Percentiles rank a stretch among this genome's conserved stretches.
These are phyloP conservation scores for Trichoplax adhaerens DNA, from an alignment of 37 sponge, comb jelly and placozoan species.

Conservation along the genomic window DNA sequence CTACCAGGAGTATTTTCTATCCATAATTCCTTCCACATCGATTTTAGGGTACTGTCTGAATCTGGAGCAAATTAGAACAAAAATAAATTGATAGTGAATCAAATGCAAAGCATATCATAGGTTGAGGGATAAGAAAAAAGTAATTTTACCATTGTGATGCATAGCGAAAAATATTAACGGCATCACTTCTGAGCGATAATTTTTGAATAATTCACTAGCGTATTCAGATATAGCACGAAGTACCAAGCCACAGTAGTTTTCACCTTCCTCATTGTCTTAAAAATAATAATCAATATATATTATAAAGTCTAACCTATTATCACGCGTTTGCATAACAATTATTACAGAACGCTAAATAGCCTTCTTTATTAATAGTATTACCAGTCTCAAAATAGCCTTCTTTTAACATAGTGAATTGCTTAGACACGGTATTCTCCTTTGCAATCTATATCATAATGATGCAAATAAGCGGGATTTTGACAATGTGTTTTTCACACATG, in stretches of 20 bases:
- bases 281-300: too few species aligned
- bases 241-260: constrained; percentile 20
- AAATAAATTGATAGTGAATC: too few species aligned
- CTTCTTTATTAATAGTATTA: constrained; percentile 6
- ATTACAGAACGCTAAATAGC: neutral
- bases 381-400: constrained; percentile 35
- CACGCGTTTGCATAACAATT: neutral
- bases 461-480: too few species aligned
- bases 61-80: too few species aligned
- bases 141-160: constrained; percentile 22
- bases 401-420: constrained; percentile 33
- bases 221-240: constrained; percentile 22
- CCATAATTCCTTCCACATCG: too few species aligned
- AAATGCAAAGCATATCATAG: neutral
- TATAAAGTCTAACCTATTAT: too few species aligned
- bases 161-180: constrained; percentile 67
- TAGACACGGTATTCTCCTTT: constrained; percentile 33
- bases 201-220: constrained; percentile 22
- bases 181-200: constrained; percentile 11
- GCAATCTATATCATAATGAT: constrained; percentile 23
- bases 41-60: too few species aligned
- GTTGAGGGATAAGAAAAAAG: neutral
- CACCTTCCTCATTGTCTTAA: neutral
- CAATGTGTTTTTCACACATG: too few species aligned
- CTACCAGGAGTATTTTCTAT: too few species aligned